phyloP scores from a whole-genome alignment of 2,113 vertebrate species.

The Dasyornis broadbenti region DNA sequence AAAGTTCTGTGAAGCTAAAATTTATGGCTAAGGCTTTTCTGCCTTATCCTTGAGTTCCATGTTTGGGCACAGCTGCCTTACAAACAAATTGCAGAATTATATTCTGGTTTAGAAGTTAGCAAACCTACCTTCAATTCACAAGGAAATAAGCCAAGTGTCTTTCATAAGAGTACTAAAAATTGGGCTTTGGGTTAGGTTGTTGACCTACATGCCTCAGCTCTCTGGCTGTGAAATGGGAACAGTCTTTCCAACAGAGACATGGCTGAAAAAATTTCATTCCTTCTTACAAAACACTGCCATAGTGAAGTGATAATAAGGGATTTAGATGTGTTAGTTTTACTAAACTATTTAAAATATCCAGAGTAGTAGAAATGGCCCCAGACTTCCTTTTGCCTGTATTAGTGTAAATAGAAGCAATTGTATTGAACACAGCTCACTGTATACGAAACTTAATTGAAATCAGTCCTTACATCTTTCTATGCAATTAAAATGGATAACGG shows the following conservation, averaged over 20 bases:
- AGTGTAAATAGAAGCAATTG: background rate
- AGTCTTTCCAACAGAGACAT: background rate
- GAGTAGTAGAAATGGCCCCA: background rate
- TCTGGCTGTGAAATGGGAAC: constrained; percentile 15
- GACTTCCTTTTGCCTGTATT: background rate
- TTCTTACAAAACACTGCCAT: constrained; percentile 1
- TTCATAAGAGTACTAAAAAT: background rate
- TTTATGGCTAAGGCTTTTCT: background rate
- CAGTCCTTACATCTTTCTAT: background rate
- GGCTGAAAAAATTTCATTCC: background rate
- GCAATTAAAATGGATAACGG: background rate
- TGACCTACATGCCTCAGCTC: constrained; percentile 12
- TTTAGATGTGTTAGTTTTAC: background rate
- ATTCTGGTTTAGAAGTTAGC: background rate
- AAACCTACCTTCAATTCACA: background rate
- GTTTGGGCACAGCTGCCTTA: background rate
- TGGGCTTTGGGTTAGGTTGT: background rate
- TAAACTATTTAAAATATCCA: constrained; percentile 18
- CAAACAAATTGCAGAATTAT: background rate
- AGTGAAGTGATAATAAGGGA: background rate
- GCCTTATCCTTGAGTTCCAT: background rate
- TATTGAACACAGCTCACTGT: background rate
- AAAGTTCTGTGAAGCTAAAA: background rate
- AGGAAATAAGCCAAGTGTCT: background rate
- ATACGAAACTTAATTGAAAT: background rate